phyloP scores from a whole-genome alignment of 2,888 invertebrate genomes.

The Crematogaster levior region DNA sequence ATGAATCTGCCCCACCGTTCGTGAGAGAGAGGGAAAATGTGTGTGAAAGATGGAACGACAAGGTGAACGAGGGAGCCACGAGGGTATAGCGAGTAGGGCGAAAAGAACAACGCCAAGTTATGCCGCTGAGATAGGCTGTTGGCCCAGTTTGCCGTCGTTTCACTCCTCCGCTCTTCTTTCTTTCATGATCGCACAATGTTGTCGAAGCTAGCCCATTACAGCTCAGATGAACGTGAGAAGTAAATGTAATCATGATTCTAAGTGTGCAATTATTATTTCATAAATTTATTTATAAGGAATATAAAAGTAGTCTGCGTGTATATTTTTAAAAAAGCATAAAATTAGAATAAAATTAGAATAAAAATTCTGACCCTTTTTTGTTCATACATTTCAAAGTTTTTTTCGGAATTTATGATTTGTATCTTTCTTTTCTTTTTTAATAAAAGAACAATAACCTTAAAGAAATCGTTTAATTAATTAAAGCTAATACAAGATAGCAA shows the following conservation, averaged over 20 bases:
- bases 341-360: not conserved
- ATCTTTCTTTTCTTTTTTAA: not conserved
- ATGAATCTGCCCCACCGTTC: conserved; percentile 77
- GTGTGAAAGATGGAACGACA: conserved; percentile 7
- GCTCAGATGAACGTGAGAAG: conserved; percentile 14
- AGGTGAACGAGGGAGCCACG: conserved; percentile 4
- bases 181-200: conserved; percentile 37
- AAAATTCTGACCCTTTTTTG: not conserved
- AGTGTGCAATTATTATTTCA: not conserved
- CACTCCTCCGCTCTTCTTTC: conserved; percentile 21
- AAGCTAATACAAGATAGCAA: not conserved
- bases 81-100: conserved; percentile 37
- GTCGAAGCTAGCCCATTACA: conserved; percentile 1
- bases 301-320: not conserved
- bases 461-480: not conserved
- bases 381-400: not conserved
- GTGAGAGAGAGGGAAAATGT: conserved; percentile 22
- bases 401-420: not conserved
- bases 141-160: conserved; percentile 51
- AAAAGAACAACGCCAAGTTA: conserved; percentile 51
- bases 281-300: conserved; percentile 15
- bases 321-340: conserved; percentile 5
- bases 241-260: not conserved
- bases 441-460: not conserved
- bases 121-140: conserved; percentile 59